Evolutionary conservation across 2,797 vertebrate species (phyloP).

Genomic region (Ceryle rudis): DNA sequence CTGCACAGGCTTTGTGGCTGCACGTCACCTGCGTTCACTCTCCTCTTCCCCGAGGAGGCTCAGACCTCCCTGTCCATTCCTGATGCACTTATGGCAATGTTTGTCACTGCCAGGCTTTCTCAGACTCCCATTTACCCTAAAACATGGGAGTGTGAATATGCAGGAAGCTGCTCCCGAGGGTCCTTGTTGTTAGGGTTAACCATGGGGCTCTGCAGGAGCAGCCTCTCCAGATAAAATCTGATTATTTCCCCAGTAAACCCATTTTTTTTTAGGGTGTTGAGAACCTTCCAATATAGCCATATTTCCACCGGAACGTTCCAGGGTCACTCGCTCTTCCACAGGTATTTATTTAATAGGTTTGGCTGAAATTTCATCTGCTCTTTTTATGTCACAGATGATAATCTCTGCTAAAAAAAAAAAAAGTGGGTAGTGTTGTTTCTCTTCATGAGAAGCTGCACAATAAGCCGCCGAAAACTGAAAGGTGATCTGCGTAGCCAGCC

Average conservation of each 20-base stretch:
- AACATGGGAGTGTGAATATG: neutral
- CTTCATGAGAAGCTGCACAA: conserved; percentile 12
- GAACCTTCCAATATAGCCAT: neutral
- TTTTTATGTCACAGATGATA: neutral
- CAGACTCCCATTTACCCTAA: neutral
- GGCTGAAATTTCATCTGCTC: conserved; percentile 45
- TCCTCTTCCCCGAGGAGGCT: rapidly evolving
- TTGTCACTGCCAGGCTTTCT: neutral
- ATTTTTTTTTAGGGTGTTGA: neutral
- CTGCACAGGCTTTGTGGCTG: rapidly evolving
- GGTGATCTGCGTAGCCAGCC: neutral
- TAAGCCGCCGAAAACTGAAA: neutral
- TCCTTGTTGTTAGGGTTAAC: neutral
- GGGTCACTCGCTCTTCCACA: neutral
- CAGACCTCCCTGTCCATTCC: neutral
- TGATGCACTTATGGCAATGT: neutral
- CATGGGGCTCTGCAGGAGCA: neutral
- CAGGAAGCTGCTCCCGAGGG: neutral
- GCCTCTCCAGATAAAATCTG: neutral
- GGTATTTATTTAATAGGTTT: conserved; percentile 23
- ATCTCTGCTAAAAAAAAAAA: neutral
- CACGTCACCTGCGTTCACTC: rapidly evolving
- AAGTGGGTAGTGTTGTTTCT: neutral
- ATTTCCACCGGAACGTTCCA: neutral
- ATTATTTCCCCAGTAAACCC: neutral